These are phyloP conservation scores for Trichoplusia ni DNA, from an alignment of 1,140 invertebrate species.

Conservation along the genomic window DNA sequence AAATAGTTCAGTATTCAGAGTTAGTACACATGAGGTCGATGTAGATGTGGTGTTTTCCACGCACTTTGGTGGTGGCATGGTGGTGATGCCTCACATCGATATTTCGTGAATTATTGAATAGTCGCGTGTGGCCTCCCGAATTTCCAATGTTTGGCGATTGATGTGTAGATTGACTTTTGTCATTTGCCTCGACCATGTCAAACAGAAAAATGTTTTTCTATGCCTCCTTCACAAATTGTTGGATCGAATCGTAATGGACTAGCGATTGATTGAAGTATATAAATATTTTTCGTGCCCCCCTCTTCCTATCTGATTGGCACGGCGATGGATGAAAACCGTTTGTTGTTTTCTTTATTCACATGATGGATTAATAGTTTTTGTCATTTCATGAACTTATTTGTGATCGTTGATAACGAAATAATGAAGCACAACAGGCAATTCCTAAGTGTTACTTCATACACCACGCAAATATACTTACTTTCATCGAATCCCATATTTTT, in stretches of 20 bases:
- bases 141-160: slow-evolving; percentile 80
- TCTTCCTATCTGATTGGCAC: slow-evolving; percentile 64
- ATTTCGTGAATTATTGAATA: slow-evolving; percentile 79
- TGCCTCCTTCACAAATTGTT: slow-evolving; percentile 72
- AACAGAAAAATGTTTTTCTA: slow-evolving; percentile 77
- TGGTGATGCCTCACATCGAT: slow-evolving; percentile 77
- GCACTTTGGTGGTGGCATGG: slow-evolving; percentile 47
- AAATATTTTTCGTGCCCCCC: slow-evolving; percentile 51
- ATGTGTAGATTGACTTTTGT: slow-evolving; percentile 81
- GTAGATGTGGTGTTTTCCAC: slow-evolving; percentile 51
- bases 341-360: slow-evolving; percentile 53
- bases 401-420: slow-evolving; percentile 26
- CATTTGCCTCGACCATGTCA: slow-evolving; percentile 77
- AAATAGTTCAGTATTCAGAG: no score
- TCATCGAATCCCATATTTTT: background rate
- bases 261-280: slow-evolving; percentile 61
- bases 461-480: slow-evolving; percentile 23
- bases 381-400: slow-evolving; percentile 24
- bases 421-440: slow-evolving; percentile 15
- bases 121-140: slow-evolving; percentile 77
- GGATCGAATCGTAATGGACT: slow-evolving; percentile 72
- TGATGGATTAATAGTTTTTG: slow-evolving; percentile 45
- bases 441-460: slow-evolving; percentile 4
- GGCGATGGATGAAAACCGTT: slow-evolving; percentile 70
- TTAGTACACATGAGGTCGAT: slow-evolving; percentile 31